Evolutionary conservation across 2,888 invertebrate species (phyloP).

Genomic region (Rhyacophila evoluta): DNA sequence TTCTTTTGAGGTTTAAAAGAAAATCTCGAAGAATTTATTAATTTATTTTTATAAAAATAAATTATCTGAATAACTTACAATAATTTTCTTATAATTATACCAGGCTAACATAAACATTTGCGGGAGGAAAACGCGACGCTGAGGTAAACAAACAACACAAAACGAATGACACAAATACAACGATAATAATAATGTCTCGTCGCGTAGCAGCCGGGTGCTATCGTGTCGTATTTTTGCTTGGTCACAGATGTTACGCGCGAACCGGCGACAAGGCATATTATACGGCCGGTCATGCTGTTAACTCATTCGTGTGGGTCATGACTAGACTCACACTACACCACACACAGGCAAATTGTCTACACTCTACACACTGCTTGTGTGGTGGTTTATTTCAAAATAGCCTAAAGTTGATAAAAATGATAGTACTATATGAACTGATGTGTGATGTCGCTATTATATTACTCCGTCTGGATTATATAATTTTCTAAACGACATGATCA

Average conservation of each 20-base stretch:
- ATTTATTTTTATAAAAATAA: background rate
- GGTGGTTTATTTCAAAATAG: too few relatives aligned
- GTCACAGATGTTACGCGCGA: background rate
- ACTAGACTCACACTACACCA: background rate
- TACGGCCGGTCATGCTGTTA: background rate
- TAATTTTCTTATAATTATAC: constrained; percentile 23
- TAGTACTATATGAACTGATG: background rate
- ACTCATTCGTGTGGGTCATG: background rate
- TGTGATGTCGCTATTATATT: too few relatives aligned
- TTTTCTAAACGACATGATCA: too few relatives aligned
- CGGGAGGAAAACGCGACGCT: background rate
- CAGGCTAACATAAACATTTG: background rate
- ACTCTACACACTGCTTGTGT: background rate
- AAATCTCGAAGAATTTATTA: too few relatives aligned
- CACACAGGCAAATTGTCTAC: background rate
- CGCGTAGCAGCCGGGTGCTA: background rate
- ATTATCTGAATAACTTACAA: background rate
- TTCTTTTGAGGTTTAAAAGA: too few relatives aligned
- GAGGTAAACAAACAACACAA: background rate
- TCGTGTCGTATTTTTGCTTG: background rate
- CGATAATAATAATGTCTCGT: background rate
- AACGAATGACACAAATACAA: constrained; percentile 1
- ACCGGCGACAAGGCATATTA: background rate
- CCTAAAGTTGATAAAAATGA: constrained; percentile 1
- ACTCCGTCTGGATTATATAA: too few relatives aligned